Evolutionary conservation across 2,113 vertebrate species (phyloP).

Genomic region (Eurystomus gularis): DNA sequence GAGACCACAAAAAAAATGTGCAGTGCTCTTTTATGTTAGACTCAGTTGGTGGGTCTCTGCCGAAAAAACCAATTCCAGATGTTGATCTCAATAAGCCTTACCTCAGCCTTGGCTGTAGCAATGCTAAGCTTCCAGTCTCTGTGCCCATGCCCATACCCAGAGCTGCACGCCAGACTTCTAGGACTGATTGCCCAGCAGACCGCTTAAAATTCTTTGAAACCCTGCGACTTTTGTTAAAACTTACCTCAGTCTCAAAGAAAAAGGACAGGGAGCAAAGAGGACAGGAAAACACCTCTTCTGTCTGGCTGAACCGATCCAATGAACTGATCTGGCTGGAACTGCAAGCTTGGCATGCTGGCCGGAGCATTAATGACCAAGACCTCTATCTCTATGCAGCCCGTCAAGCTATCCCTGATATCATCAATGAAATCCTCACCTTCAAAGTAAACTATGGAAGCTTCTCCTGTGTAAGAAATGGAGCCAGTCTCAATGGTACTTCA

Average conservation of each 20-base stretch:
- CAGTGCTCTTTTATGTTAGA: constrained; percentile 95
- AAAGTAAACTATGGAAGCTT: constrained; percentile 89
- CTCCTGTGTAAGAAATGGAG: constrained; percentile 65
- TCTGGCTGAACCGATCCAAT: constrained; percentile 89
- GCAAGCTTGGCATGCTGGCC: constrained; percentile 96
- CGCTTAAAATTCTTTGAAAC: constrained; percentile 99
- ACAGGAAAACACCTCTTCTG: constrained; percentile 88
- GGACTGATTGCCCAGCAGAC: constrained; percentile 94
- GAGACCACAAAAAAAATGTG: constrained; percentile 92
- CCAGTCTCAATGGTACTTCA: constrained; percentile 72
- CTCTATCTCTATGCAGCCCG: constrained; percentile 94
- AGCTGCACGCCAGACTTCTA: constrained; percentile 92
- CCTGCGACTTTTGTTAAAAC: constrained; percentile 92
- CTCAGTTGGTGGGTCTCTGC: constrained; percentile 78
- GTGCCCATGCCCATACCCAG: constrained; percentile 88
- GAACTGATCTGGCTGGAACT: constrained; percentile 98
- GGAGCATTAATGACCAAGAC: constrained; percentile 93
- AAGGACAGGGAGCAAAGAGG: constrained; percentile 97
- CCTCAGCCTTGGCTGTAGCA: constrained; percentile 95
- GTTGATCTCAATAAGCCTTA: constrained; percentile 98
- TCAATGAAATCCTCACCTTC: constrained; percentile 95
- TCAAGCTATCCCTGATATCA: constrained; percentile 95
- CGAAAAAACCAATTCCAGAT: constrained; percentile 85
- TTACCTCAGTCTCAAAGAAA: constrained; percentile 98
- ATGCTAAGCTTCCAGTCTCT: constrained; percentile 88